Percentiles rank a stretch among this genome's conserved stretches.
Evolutionary conservation across 2,113 vertebrate species (phyloP).

Genomic region (Pangasianodon gigas): DNA sequence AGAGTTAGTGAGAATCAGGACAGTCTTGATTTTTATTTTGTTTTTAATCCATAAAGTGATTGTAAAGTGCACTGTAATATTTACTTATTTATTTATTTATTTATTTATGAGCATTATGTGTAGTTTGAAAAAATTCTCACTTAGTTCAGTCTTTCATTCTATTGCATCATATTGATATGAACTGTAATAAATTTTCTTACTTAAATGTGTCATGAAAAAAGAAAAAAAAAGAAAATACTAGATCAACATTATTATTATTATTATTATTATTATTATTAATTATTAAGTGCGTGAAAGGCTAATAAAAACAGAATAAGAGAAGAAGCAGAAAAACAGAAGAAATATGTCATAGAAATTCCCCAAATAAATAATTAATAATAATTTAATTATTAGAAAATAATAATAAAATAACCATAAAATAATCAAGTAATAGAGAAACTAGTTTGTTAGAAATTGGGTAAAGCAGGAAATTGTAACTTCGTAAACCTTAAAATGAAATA

Average conservation of each 20-base stretch:
- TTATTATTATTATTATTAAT: neutral
- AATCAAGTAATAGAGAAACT: neutral
- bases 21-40: neutral
- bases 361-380: neutral
- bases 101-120: neutral
- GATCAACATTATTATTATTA: neutral
- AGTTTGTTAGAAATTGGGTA: neutral
- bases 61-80: neutral
- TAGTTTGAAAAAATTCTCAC: neutral
- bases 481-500: neutral
- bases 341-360: no score
- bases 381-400: neutral
- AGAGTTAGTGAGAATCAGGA: neutral
- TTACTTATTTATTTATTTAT: neutral
- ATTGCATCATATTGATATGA: neutral
- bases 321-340: no score
- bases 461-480: neutral
- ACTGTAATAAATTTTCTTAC: neutral
- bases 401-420: neutral
- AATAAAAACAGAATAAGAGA: no score
- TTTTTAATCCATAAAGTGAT: neutral
- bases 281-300: no score
- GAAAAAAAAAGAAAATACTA: neutral
- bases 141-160: neutral
- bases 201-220: neutral